Evolutionary conservation across 1,140 invertebrate genomes (phyloP).

Genomic region (Hyphantria cunea): DNA sequence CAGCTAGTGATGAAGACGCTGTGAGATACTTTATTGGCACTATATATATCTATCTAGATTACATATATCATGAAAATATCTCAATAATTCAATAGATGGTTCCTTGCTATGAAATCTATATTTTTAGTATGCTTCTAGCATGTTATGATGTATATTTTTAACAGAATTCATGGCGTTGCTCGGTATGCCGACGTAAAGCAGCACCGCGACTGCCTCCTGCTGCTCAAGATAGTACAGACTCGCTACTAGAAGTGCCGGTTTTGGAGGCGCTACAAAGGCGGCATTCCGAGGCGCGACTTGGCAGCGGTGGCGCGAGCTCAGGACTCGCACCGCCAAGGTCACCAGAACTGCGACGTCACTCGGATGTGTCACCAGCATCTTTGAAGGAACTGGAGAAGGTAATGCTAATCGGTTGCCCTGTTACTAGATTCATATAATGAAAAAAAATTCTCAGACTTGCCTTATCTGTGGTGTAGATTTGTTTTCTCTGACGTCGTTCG

Average conservation of each 20-base stretch:
- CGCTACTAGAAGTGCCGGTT: slow-evolving; percentile 89
- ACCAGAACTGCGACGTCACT: slow-evolving; percentile 89
- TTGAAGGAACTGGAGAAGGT: slow-evolving; percentile 93
- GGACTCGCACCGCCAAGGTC: slow-evolving; percentile 88
- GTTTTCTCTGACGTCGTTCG: too few species aligned
- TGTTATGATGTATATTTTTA: too few species aligned
- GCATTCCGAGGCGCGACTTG: slow-evolving; percentile 90
- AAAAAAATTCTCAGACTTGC: too few species aligned
- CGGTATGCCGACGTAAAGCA: slow-evolving; percentile 90
- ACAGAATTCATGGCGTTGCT: slow-evolving; percentile 90
- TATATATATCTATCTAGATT: too few species aligned
- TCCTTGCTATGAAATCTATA: too few species aligned
- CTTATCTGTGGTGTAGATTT: too few species aligned
- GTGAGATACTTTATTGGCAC: slow-evolving; percentile 76
- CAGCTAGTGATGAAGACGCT: slow-evolving; percentile 89
- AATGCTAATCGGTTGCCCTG: slow-evolving; percentile 49
- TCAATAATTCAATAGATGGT: too few species aligned
- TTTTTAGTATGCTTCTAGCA: too few species aligned
- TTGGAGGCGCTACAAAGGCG: slow-evolving; percentile 88
- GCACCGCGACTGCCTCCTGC: slow-evolving; percentile 86
- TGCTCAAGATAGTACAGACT: slow-evolving; percentile 91
- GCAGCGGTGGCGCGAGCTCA: slow-evolving; percentile 80
- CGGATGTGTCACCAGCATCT: slow-evolving; percentile 91
- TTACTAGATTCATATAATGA: not conserved
- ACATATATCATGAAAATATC: too few species aligned